Evolutionary conservation across 1,140 invertebrate genomes (phyloP), one percentile per base, ranked within the genome.

Genomic region (Drosophila arawakana): DNA sequence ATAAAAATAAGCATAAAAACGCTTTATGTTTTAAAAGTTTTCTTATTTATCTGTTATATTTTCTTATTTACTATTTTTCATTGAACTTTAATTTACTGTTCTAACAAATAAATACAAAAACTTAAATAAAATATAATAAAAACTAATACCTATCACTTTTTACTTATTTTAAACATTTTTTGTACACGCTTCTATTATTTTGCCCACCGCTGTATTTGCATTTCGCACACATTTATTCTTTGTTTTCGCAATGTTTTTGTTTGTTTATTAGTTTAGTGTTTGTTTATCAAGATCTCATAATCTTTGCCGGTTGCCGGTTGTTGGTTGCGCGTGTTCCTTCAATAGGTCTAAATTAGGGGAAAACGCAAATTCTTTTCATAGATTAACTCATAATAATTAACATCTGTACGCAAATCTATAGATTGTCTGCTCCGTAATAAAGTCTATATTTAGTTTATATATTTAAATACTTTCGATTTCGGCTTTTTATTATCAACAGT

Each of bases 161-260:
- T 35, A 9, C 41, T 50, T 41, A 25, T 46, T 34, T 30, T 21
- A 0, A 3, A 4, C 10, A 15, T 59, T 54, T 9, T 47, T 2
- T 39, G 25, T 67, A 39, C 11, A 25, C 25, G 25, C 25, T 30
- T 30, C 25, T 30, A 30, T 30, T 30, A 30, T 5, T 30, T 30
- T 30, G 25, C 0, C 25, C 25, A 30, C 3, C 25, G 4, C 25
- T 5, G 25, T 30, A 6, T 6, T 5, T 30, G 25, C 6, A 6
- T 30, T 30, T 30, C 25, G 25, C 25, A 30, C 25, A 30, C 25
- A 30, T 30, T 30, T 30, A 30, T 30, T 30, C 25, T 30, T 30
- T 30, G 25, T 73, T 68, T 69, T 70, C 13, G 81, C 81, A 85
- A 81, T 86, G 66, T 82, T 81, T 78, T 73, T 73, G 65, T 86